Evolutionary conservation across 1,140 invertebrate species (phyloP).

Genomic region (Psix sp.): DNA sequence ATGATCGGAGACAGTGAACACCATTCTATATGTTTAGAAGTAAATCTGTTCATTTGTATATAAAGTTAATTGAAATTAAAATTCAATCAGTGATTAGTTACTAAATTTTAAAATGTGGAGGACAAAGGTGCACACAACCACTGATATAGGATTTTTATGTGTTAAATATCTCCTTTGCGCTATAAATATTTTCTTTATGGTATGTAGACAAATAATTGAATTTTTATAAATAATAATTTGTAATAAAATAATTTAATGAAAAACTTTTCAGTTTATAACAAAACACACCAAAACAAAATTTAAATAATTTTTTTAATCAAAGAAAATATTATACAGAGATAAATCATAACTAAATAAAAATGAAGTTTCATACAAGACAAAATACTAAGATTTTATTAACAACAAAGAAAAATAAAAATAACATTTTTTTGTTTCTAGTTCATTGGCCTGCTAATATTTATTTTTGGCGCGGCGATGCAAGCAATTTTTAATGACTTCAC

Average conservation of each 20-base stretch:
- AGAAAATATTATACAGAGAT: too few species aligned
- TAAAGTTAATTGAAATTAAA: too few species aligned
- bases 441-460: constrained; percentile 54
- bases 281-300: too few species aligned
- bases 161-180: constrained; percentile 87
- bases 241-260: too few species aligned
- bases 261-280: too few species aligned
- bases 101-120: constrained; percentile 64
- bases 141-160: constrained; percentile 82
- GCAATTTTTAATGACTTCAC: constrained; percentile 57
- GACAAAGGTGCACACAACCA: constrained; percentile 78
- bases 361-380: background rate
- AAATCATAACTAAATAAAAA: too few species aligned
- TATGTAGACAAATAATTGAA: constrained; percentile 77
- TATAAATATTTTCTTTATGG: constrained; percentile 91
- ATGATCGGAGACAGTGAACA: constrained; percentile 7
- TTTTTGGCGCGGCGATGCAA: constrained; percentile 56
- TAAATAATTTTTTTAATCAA: too few species aligned
- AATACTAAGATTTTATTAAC: background rate
- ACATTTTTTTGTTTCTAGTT: constrained; percentile 27
- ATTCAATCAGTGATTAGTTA: too few species aligned
- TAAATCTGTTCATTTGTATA: too few species aligned
- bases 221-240: background rate
- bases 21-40: background rate
- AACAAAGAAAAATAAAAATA: constrained; percentile 4